Conservation (phyloP, 2,797 vertebrate genomes). For the Botia almorhae region DNA sequence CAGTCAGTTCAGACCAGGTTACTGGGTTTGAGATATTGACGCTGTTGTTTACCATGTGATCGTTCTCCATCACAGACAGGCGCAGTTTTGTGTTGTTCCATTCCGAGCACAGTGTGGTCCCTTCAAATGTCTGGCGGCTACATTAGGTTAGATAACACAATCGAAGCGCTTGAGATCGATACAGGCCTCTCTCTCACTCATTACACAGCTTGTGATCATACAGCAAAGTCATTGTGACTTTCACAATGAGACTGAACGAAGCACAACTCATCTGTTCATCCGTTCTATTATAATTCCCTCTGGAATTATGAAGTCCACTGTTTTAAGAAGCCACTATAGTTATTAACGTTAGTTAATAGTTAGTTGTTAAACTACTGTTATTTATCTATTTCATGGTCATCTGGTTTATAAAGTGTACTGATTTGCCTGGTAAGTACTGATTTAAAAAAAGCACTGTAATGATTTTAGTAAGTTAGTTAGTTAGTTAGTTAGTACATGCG, state of each 20-base stretch:
- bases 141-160: conserved; percentile 62
- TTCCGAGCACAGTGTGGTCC: conserved; percentile 42
- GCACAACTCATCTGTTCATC: neutral
- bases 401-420: neutral
- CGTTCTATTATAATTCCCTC: neutral
- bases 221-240: conserved; percentile 52
- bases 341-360: neutral
- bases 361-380: too few species aligned
- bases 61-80: conserved; percentile 44
- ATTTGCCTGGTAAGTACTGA: too few species aligned
- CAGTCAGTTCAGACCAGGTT: conserved; percentile 37
- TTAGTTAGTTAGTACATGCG: neutral
- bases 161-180: conserved; percentile 60
- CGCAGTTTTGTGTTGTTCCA: conserved; percentile 51
- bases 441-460: neutral
- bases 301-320: neutral
- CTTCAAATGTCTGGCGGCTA: conserved; percentile 58
- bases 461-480: neutral
- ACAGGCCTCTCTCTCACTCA: conserved; percentile 31
- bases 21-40: conserved; percentile 46
- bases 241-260: conserved; percentile 24
- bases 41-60: conserved; percentile 18
- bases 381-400: neutral
- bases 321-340: neutral
- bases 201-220: conserved; percentile 39